Base-by-base conservation (phyloP, 2,888 invertebrate species). In the Leucozona laternaria region DNA sequence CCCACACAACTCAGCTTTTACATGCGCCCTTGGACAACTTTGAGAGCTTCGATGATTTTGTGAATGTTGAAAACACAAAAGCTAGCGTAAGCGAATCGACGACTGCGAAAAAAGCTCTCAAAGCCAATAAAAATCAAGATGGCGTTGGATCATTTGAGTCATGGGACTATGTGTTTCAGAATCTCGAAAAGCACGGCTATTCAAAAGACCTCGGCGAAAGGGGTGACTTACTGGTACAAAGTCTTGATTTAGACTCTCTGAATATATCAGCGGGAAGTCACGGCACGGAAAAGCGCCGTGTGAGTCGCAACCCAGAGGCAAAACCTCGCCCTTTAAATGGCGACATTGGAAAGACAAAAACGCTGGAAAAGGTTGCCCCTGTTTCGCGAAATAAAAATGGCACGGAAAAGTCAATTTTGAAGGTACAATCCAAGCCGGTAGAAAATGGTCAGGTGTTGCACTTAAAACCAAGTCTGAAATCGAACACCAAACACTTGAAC, bases 141-240 rank as follows among this genome's bases (percentile, higher is more conserved):
- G 95, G 95, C 0, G 94, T 95, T 90, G 95, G 95, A 0, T 95
- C 95, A 0, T 95, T 95, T 77, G 96, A 96, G 88, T 95, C 95
- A 70, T 97, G 97, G 97, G 96, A 96, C 90, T 96, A 96, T 90
- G 96, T 97, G 0, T 97, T 95, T 90, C 94, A 95, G 88, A 96
- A 96, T 90, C 92, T 97, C 43, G 96, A 96, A 79, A 96, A 95
- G 88, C 95, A 96, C 89, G 95, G 96, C 0, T 96, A 96, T 88
- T 93, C 93, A 10, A 94, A 94, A 88, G 96, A 96, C 89, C 90
- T 95, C 8, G 95, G 95, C 0, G 95, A 95, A 89, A 91, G 96
- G 60, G 96, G 95, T 76, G 95, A 96, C 89, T 93, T 96, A 76
- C 89, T 95, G 7, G 91, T 92, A 40, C 91, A 92, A 80, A 91